Percentiles rank a stretch among this genome's conserved stretches.
Conservation (phyloP, 2,888 invertebrate genomes). For the Caenorhabditis virilis region DNA sequence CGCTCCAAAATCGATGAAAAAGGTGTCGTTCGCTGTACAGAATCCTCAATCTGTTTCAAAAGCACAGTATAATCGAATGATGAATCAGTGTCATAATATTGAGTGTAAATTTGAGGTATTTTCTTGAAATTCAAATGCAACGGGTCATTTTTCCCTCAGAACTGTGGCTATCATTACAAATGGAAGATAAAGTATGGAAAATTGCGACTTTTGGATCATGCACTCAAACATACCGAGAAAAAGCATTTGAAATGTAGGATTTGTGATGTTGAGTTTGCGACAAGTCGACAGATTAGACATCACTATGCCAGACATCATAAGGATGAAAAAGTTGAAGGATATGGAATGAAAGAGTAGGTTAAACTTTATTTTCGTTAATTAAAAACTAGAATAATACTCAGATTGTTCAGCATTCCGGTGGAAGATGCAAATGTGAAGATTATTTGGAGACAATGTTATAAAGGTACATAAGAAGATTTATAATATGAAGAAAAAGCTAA, state of each 20-base stretch:
- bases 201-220: constrained; percentile 24
- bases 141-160: too few species aligned
- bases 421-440: background rate
- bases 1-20: too few species aligned
- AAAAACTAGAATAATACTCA: too few species aligned
- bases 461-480: constrained; percentile 4
- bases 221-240: constrained; percentile 1
- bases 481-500: background rate
- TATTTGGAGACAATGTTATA: constrained; percentile 12
- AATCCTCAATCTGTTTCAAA: too few species aligned
- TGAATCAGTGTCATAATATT: too few species aligned
- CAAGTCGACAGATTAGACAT: constrained; percentile 11
- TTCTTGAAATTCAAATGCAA: too few species aligned
- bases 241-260: constrained; percentile 6
- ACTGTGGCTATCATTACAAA: background rate
- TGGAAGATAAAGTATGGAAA: constrained; percentile 30
- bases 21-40: too few species aligned
- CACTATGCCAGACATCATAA: constrained; percentile 10
- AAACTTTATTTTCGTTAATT: too few species aligned
- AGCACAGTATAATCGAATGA: too few species aligned
- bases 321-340: constrained; percentile 1
- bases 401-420: constrained; percentile 15
- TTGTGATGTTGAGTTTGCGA: constrained; percentile 6
- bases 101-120: too few species aligned
- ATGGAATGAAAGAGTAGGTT: constrained; percentile 12